phyloP scores from a whole-genome alignment of 2,113 vertebrate genomes.

The Archocentrus centrarchus region DNA sequence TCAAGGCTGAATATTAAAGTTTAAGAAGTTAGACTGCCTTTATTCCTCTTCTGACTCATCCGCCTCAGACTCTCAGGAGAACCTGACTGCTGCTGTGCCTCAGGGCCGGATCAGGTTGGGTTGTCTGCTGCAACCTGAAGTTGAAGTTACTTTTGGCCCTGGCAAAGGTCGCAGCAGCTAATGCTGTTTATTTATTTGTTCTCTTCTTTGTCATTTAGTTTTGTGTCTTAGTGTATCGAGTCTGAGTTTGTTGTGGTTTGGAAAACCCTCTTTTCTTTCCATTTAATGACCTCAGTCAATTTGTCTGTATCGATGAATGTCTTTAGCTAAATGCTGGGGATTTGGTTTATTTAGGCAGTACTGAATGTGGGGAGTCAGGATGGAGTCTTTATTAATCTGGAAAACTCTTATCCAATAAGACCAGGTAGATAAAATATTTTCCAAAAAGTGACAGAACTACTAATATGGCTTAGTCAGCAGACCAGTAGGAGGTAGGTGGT shows the following conservation, averaged over 20 bases:
- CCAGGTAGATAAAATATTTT: not conserved
- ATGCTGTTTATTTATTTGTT: constrained; percentile 18
- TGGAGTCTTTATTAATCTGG: not conserved
- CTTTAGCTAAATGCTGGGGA: not conserved
- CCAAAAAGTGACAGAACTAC: not conserved
- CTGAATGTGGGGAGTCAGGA: not conserved
- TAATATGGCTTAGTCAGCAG: not conserved
- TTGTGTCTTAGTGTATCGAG: not conserved
- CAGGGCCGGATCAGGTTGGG: not conserved
- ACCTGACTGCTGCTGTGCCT: constrained; percentile 11
- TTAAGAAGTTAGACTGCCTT: constrained; percentile 28
- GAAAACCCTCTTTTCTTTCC: not conserved
- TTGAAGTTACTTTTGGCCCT: not conserved
- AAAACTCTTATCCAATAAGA: not conserved
- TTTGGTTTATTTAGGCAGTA: not conserved
- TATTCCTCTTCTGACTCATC: constrained; percentile 50
- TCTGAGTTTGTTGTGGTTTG: not conserved
- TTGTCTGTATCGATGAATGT: constrained; percentile 2
- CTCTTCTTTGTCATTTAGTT: not conserved
- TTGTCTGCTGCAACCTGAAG: constrained; percentile 8
- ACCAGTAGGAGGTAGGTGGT: accelerated
- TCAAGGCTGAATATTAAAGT: constrained; percentile 53
- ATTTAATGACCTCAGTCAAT: not conserved
- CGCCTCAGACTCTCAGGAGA: constrained; percentile 30
- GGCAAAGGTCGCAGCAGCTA: constrained; percentile 37